Evolutionary conservation across 2,113 vertebrate genomes (phyloP).

Genomic region (Catharus bicknelli): DNA sequence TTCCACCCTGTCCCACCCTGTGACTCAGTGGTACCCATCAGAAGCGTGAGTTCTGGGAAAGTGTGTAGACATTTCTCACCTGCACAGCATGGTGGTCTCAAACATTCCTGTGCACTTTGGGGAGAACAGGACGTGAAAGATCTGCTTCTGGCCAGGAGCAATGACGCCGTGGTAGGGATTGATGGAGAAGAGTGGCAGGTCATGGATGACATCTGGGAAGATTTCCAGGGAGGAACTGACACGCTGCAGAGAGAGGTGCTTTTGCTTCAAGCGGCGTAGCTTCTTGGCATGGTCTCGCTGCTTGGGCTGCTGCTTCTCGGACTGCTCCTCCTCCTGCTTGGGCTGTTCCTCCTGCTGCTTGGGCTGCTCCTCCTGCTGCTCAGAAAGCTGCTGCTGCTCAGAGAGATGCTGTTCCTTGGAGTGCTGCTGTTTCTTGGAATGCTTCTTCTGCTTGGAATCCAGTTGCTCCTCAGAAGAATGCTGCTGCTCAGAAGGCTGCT

Average conservation of each 20-base stretch:
- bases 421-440: too few species aligned
- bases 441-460: too few species aligned
- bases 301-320: neutral
- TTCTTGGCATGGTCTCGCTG: neutral
- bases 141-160: constrained; percentile 67
- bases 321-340: neutral
- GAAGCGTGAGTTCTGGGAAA: accelerated
- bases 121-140: constrained; percentile 80
- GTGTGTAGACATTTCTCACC: constrained; percentile 63
- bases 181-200: constrained; percentile 69
- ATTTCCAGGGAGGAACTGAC: constrained; percentile 38
- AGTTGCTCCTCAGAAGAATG: too few species aligned
- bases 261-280: accelerated
- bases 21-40: neutral
- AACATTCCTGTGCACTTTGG: constrained; percentile 77
- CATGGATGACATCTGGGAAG: neutral
- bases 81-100: constrained; percentile 80
- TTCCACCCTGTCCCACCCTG: neutral
- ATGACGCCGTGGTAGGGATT: constrained; percentile 77
- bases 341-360: too few species aligned
- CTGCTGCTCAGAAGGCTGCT: too few species aligned
- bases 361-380: neutral
- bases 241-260: neutral
- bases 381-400: too few species aligned
- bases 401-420: too few species aligned